A percentile compares a stretch with the other conserved stretches of the same genome.
These are phyloP conservation scores for Syndactyla subalaris DNA, from an alignment of 2,797 vertebrate species.

Conservation along the genomic window DNA sequence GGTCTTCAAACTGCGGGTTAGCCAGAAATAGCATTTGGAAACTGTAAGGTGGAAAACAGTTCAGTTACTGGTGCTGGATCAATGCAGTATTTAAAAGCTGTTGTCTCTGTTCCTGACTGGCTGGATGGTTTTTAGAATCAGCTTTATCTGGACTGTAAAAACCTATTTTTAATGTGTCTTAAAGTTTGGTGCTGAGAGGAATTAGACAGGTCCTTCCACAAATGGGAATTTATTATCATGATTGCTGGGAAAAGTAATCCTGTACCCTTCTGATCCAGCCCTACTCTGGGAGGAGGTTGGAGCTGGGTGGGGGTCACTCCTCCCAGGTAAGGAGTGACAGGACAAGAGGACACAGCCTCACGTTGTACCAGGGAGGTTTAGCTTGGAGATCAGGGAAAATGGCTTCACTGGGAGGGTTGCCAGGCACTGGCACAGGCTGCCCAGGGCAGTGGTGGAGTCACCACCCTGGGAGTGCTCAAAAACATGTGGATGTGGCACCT, in stretches of 20 bases:
- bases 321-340: not conserved
- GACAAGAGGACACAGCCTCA: not conserved
- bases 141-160: not conserved
- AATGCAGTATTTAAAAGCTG: conserved; percentile 5
- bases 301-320: not conserved
- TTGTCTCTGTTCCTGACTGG: not conserved
- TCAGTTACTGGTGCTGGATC: conserved; percentile 30
- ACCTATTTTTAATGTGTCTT: not conserved
- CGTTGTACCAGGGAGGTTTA: not conserved
- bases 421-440: not conserved
- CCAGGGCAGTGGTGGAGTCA: not conserved
- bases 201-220: not conserved
- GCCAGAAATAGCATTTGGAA: conserved; percentile 56
- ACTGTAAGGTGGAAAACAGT: conserved; percentile 19
- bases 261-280: not conserved
- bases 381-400: not conserved
- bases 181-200: not conserved
- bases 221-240: not conserved
- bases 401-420: not conserved
- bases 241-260: not conserved
- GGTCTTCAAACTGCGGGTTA: conserved; percentile 17
- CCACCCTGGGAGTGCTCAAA: not conserved
- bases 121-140: not conserved
- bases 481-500: not conserved
- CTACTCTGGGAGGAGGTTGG: not conserved